Conservation (phyloP, 2,113 vertebrate species). For the Eidolon helvum region DNA sequence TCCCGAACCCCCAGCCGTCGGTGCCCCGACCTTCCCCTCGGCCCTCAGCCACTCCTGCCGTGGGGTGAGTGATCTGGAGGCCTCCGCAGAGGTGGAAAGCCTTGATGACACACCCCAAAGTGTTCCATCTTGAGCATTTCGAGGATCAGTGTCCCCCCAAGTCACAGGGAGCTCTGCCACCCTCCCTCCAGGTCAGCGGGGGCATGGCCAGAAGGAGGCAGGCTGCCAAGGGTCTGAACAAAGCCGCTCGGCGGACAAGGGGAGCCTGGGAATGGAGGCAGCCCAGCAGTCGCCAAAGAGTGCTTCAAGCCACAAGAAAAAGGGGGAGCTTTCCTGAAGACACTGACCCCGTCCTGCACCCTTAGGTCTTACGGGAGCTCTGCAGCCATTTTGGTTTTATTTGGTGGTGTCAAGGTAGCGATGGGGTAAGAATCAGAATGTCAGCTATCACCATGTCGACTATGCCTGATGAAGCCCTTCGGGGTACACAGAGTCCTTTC, state of each 20-base stretch:
- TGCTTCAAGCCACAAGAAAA: background rate
- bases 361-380: background rate
- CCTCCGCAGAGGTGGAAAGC: background rate
- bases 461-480: no score
- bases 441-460: rapidly evolving
- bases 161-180: background rate
- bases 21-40: background rate
- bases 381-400: background rate
- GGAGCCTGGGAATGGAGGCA: background rate
- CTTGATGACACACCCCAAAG: background rate
- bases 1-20: background rate
- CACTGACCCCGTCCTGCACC: background rate
- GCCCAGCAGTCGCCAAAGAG: background rate
- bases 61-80: no score
- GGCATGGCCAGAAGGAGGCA: background rate
- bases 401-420: background rate
- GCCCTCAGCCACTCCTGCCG: background rate
- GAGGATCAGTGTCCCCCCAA: background rate
- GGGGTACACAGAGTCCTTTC: background rate
- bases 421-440: background rate
- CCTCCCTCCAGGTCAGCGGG: background rate
- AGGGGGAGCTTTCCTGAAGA: background rate
- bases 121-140: background rate
- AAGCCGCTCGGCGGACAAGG: background rate
- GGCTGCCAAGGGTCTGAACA: background rate